Conservation (phyloP, 2,797 vertebrate species). For the Coluber constrictor region DNA sequence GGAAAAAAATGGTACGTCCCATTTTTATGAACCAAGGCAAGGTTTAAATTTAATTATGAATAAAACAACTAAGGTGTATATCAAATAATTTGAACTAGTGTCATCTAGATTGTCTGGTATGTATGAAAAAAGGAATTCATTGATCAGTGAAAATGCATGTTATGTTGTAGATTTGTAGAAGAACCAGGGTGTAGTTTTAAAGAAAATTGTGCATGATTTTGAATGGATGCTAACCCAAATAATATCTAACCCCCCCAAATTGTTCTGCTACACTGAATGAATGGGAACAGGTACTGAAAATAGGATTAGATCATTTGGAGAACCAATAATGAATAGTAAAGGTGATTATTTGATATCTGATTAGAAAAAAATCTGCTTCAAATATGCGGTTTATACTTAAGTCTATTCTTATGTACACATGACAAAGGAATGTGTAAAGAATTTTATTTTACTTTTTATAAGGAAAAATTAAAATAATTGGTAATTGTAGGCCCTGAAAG, state of each 20-base stretch:
- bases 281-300: not conserved
- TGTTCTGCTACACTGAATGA: not conserved
- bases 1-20: not conserved
- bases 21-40: not conserved
- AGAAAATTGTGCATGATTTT: not conserved
- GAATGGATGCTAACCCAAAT: not conserved
- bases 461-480: not conserved
- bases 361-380: not conserved
- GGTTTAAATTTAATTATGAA: not conserved
- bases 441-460: not conserved
- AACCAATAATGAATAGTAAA: not conserved
- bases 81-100: not conserved
- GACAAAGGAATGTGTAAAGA: not conserved
- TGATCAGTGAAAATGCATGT: not conserved
- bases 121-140: not conserved
- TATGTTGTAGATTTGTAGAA: not conserved
- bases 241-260: not conserved
- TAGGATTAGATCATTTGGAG: not conserved
- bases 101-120: not conserved
- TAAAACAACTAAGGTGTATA: not conserved
- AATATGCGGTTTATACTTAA: not conserved
- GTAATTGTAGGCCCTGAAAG: not conserved
- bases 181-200: not conserved
- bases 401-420: not conserved
- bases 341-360: not conserved